phyloP scores from a whole-genome alignment of 2,888 invertebrate genomes.

The Podabrus alpinus region DNA sequence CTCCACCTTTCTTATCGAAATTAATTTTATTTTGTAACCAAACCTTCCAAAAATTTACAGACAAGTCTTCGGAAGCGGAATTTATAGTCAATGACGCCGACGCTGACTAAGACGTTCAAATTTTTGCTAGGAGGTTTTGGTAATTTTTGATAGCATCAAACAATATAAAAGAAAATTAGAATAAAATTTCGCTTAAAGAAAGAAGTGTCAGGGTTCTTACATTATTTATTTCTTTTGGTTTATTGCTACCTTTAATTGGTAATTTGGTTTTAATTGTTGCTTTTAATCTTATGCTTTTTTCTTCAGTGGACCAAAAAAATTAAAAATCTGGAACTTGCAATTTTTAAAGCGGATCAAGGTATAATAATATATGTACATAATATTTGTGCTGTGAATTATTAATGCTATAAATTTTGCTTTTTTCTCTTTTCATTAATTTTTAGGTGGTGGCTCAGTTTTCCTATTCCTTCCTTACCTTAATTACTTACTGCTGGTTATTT shows the following conservation, averaged over 20 bases:
- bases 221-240: neutral
- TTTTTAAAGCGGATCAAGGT: neutral
- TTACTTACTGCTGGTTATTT: neutral
- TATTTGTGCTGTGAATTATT: neutral
- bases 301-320: neutral
- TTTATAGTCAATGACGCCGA: neutral
- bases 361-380: neutral
- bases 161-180: neutral
- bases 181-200: neutral
- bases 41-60: neutral
- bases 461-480: slow-evolving; percentile 15
- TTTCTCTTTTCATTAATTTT: neutral
- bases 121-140: neutral
- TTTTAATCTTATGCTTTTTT: neutral
- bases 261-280: neutral
- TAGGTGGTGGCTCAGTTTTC: slow-evolving; percentile 42
- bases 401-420: neutral
- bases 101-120: neutral
- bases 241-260: neutral
- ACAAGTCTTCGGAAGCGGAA: too few relatives aligned
- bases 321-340: neutral
- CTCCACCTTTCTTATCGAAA: neutral
- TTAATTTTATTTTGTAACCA: too few relatives aligned
- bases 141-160: neutral
- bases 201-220: neutral